Percentiles rank a stretch among this genome's conserved stretches.
Conservation (phyloP, 2,113 vertebrate species). For the Crotalus helleri region DNA sequence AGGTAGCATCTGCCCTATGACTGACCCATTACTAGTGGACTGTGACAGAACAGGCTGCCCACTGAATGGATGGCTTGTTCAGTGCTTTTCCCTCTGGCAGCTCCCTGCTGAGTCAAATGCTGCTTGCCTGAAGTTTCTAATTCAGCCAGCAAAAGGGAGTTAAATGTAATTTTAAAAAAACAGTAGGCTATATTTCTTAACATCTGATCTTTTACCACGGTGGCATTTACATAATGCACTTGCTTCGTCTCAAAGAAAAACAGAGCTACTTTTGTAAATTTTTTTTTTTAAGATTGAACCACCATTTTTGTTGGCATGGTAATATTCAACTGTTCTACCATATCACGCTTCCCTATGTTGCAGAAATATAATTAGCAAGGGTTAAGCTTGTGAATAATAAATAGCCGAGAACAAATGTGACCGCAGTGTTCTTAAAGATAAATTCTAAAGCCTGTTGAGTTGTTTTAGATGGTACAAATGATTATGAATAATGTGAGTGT, state of each 20-base stretch:
- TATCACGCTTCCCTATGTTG: background rate
- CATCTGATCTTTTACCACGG: background rate
- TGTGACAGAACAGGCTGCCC: slow-evolving; percentile 15
- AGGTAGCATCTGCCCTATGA: slow-evolving; percentile 50
- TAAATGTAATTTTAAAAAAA: slow-evolving; percentile 62
- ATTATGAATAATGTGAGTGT: background rate
- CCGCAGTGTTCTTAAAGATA: background rate
- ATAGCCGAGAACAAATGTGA: background rate
- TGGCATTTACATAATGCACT: slow-evolving; percentile 17
- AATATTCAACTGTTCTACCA: background rate
- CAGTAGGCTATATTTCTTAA: slow-evolving; percentile 51
- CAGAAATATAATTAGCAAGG: background rate
- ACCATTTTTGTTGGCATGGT: slow-evolving; percentile 43
- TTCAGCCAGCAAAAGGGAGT: slow-evolving; percentile 70
- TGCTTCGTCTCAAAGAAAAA: slow-evolving; percentile 40
- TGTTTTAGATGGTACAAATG: background rate
- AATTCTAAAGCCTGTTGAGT: background rate
- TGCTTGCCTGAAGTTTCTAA: slow-evolving; percentile 51
- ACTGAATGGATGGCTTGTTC: slow-evolving; percentile 5
- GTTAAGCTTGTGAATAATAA: background rate
- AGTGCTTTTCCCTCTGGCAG: slow-evolving; percentile 33
- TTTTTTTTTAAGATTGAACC: slow-evolving; percentile 24
- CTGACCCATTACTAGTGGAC: background rate
- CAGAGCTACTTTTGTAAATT: slow-evolving; percentile 48
- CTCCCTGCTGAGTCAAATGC: slow-evolving; percentile 43